phyloP scores from a whole-genome alignment of 2,113 vertebrate genomes.

The Sula dactylatra region DNA sequence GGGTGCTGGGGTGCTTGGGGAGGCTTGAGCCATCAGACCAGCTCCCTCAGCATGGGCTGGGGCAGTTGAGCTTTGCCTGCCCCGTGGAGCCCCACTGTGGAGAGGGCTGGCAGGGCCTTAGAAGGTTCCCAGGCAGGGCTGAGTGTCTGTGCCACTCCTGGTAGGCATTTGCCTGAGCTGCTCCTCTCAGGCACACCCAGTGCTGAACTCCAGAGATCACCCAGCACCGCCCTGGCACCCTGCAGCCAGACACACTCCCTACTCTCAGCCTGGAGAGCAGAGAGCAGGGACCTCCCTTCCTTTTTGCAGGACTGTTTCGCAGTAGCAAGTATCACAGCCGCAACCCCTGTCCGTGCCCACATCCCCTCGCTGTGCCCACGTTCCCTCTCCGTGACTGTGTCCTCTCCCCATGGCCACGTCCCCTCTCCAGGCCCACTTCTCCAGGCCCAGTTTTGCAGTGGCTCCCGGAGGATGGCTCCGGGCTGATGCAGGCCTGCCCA shows the following conservation, averaged over 20 bases:
- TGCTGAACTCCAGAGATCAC: background rate
- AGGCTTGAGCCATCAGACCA: too few relatives aligned
- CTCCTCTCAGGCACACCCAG: background rate
- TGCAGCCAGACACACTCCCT: accelerated
- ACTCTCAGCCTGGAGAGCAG: background rate
- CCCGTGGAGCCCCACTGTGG: accelerated
- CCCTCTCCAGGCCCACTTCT: background rate
- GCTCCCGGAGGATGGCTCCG: background rate
- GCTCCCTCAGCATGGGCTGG: background rate
- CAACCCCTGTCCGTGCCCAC: too few relatives aligned
- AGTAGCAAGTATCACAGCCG: background rate
- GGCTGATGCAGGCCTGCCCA: background rate
- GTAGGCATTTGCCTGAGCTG: background rate
- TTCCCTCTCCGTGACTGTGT: accelerated
- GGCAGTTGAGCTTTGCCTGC: background rate
- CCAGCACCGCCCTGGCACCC: background rate
- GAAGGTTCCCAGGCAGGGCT: background rate
- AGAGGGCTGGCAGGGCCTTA: background rate
- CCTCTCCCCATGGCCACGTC: background rate
- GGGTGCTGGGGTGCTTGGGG: background rate
- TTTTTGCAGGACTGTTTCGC: background rate
- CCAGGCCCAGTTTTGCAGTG: background rate
- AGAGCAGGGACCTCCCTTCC: background rate
- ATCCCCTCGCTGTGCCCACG: accelerated
- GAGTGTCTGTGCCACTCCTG: background rate